These are phyloP conservation scores for Penaeus chinensis DNA, from an alignment of 1,140 invertebrate species.

Conservation along the genomic window DNA sequence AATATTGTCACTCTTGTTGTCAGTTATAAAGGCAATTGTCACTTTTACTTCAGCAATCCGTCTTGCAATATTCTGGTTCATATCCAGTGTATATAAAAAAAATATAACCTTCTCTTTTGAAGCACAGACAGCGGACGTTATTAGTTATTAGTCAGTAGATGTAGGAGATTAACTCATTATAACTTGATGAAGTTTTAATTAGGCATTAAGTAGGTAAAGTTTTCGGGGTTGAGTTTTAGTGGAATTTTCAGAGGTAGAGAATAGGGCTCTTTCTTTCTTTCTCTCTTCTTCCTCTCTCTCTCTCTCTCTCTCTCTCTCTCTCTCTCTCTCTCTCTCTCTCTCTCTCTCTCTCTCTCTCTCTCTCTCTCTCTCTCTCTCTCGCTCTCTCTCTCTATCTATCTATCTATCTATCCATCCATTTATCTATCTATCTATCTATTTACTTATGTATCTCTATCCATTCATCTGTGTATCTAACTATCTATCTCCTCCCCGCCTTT, in stretches of 20 bases:
- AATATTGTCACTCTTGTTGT: too few species aligned
- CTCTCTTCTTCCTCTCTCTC: not conserved
- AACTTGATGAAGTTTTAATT: slow-evolving; percentile 26
- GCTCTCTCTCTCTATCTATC: not conserved
- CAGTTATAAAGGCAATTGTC: too few species aligned
- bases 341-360: not conserved
- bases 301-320: not conserved
- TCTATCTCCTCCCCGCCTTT: not conserved
- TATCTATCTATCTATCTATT: not conserved
- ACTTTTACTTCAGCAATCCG: too few species aligned
- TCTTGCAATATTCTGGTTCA: too few species aligned
- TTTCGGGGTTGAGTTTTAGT: not conserved
- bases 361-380: slow-evolving; percentile 5
- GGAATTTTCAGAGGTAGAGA: not conserved
- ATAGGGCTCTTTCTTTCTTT: not conserved
- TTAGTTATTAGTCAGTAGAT: slow-evolving; percentile 12
- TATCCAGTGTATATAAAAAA: too few species aligned
- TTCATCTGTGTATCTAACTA: not conserved
- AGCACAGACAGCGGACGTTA: too few species aligned
- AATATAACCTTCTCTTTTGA: too few species aligned
- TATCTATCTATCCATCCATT: not conserved
- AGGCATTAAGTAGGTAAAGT: not conserved
- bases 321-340: not conserved
- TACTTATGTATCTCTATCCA: not conserved
- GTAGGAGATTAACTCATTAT: slow-evolving; percentile 25